Percentiles rank a stretch among this genome's conserved stretches.
phyloP scores from a whole-genome alignment of 2,797 vertebrate genomes.

The Microctenopoma steveboyesi region DNA sequence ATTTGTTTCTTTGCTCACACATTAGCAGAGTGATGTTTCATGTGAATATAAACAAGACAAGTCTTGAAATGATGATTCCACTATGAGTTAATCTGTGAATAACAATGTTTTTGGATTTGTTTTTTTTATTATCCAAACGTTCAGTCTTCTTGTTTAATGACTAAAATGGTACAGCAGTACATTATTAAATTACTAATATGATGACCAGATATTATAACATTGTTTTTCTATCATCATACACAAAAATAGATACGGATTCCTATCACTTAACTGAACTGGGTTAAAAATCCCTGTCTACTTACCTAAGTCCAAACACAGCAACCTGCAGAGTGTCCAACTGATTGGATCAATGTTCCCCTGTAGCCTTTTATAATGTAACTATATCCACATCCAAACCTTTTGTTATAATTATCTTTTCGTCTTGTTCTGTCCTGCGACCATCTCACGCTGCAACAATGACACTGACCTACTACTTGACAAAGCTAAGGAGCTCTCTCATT shows the following conservation, averaged over 20 bases:
- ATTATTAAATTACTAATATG: background rate
- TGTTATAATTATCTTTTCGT: conserved; percentile 65
- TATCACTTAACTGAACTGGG: background rate
- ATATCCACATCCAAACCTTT: conserved; percentile 58
- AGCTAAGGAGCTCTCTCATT: conserved; percentile 50
- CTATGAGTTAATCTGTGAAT: background rate
- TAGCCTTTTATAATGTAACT: conserved; percentile 77
- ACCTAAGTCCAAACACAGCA: conserved; percentile 45
- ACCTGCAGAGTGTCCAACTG: conserved; percentile 51
- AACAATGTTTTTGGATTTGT: background rate
- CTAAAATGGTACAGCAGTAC: background rate
- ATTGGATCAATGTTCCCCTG: conserved; percentile 14
- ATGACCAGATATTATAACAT: background rate
- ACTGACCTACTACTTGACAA: conserved; percentile 82
- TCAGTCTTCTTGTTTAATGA: background rate
- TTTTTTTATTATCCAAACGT: background rate
- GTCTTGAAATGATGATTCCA: background rate
- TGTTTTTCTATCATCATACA: background rate
- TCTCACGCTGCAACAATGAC: conserved; percentile 61
- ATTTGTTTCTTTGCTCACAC: background rate
- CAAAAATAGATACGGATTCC: background rate
- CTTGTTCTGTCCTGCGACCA: conserved; percentile 45
- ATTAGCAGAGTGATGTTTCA: background rate
- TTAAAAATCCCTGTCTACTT: conserved; percentile 16
- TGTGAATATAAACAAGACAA: background rate